These are phyloP conservation scores for Rosalia funebris DNA, from an alignment of 2,888 invertebrate genomes.

Conservation along the genomic window DNA sequence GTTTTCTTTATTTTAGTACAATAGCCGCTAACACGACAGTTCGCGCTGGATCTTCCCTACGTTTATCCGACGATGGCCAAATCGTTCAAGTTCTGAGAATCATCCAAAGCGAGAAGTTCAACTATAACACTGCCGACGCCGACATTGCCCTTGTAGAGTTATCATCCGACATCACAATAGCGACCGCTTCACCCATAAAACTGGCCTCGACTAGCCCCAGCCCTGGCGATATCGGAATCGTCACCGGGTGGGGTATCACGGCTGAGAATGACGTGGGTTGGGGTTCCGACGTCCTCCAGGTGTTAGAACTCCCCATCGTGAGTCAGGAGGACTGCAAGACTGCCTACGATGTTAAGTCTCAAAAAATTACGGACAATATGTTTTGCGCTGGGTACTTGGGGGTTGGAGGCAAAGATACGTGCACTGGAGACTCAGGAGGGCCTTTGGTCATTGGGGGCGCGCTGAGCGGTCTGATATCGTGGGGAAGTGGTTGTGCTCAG, in stretches of 20 bases:
- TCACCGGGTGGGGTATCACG: slow-evolving; percentile 27
- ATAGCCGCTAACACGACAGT: neutral
- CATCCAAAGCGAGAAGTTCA: slow-evolving; percentile 7
- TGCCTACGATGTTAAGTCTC: neutral
- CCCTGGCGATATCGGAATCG: neutral
- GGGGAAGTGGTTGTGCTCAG: slow-evolving; percentile 7
- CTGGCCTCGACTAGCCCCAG: slow-evolving; percentile 11
- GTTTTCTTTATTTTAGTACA: no score
- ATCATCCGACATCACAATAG: slow-evolving; percentile 3
- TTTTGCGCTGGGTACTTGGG: slow-evolving; percentile 19
- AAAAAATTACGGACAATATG: slow-evolving; percentile 15
- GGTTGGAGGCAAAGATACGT: slow-evolving; percentile 24
- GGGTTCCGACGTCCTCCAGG: slow-evolving; percentile 19
- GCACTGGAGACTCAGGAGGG: slow-evolving; percentile 29
- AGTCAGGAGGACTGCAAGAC: slow-evolving; percentile 5
- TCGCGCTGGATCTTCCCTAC: slow-evolving; percentile 17
- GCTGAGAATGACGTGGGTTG: neutral
- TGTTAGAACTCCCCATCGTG: slow-evolving; percentile 19
- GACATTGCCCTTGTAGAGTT: slow-evolving; percentile 27
- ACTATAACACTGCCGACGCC: slow-evolving; percentile 1
- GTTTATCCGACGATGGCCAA: slow-evolving; percentile 11
- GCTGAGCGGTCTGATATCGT: slow-evolving; percentile 3
- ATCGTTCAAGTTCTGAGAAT: slow-evolving; percentile 3
- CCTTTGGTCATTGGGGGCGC: slow-evolving; percentile 14
- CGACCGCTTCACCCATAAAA: slow-evolving; percentile 5